Base-by-base conservation (phyloP, 2,888 invertebrate genomes). In the Chaetoderma sp. region DNA sequence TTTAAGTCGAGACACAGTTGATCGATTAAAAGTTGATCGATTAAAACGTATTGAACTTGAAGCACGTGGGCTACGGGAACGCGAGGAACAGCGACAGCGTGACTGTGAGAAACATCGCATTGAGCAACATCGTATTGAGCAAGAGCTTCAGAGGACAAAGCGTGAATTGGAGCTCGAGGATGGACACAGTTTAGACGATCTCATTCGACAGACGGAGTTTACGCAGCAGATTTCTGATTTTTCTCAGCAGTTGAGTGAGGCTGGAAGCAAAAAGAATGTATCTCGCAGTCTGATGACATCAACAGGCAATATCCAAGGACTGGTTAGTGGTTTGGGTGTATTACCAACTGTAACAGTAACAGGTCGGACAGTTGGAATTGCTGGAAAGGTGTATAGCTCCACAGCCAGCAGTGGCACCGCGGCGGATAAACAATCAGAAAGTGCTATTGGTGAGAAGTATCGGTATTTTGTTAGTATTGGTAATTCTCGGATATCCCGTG, bases 131-230 rank as follows among this genome's bases (percentile, higher is more conserved):
- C 56, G 72, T 47, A 76, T 81, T 21, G 82, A 82, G 47, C 74
- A 76, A 54, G 80, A 82, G 61, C 77, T 78, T 60, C 71, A 72
- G 62, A 78, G 75, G 13, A 80, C 79, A 0, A 76, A 78, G 58
- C 73, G 76, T 27, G 82, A 82, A 62, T 58, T 81, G 27, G 82
- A 82, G 60, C 71, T 72, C 44, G 81, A 81, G 57, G 81, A 81
- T 18, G 61, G 73, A 5, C 78, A 79, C 55, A 79, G 79, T 69
- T 73, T 81, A n/a, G 81, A 82, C 42, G 81, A 81, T 62, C 69
- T 81, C 55, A 63, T 82, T 33, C 28, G 32, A 21, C 44, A 58
- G 10, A 44, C 32, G 13, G 58, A 45, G 28, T 58, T 45, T n/a
- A 21, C 58, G 27, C 28, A 32, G 52, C 52, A 52, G 30, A 52